Conservation (phyloP, 2,113 vertebrate species). For the Cromileptes altivelis region DNA sequence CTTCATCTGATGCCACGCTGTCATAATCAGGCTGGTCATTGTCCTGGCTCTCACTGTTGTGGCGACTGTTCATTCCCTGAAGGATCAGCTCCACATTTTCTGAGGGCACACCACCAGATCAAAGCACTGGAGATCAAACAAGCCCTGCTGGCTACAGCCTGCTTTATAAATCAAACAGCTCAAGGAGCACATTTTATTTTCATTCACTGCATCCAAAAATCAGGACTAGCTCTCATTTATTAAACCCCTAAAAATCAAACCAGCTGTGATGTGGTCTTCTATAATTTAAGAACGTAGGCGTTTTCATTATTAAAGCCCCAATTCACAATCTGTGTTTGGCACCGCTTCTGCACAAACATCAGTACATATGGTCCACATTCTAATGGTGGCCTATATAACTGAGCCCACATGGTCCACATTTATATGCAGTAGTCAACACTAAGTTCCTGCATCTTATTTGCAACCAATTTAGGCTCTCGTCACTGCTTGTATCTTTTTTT, state of each 20-base stretch:
- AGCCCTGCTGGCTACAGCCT: not conserved
- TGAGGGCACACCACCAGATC: constrained; percentile 67
- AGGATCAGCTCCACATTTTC: constrained; percentile 95
- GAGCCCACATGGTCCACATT: constrained; percentile 6
- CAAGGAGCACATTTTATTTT: not conserved
- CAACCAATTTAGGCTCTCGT: not conserved
- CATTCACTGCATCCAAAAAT: constrained; percentile 13
- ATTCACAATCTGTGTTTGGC: constrained; percentile 1
- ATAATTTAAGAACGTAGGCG: not conserved
- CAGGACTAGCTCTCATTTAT: not conserved
- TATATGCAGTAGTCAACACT: not conserved
- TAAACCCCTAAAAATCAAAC: not conserved
- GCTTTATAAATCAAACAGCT: constrained; percentile 23
- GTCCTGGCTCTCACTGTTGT: constrained; percentile 91
- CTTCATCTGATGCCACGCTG: constrained; percentile 97
- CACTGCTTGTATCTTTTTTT: not conserved
- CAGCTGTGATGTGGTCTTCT: not conserved
- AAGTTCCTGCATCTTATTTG: constrained; percentile 1
- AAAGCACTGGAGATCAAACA: constrained; percentile 42
- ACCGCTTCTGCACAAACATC: not conserved
- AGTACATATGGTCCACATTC: not conserved
- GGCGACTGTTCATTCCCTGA: constrained; percentile 89
- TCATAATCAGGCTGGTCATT: constrained; percentile 98
- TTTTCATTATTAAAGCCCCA: not conserved
- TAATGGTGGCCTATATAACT: not conserved